Evolutionary conservation across 1,140 invertebrate species (phyloP), one percentile per base, ranked within the genome.

Genomic region (Rhyzopertha dominica): DNA sequence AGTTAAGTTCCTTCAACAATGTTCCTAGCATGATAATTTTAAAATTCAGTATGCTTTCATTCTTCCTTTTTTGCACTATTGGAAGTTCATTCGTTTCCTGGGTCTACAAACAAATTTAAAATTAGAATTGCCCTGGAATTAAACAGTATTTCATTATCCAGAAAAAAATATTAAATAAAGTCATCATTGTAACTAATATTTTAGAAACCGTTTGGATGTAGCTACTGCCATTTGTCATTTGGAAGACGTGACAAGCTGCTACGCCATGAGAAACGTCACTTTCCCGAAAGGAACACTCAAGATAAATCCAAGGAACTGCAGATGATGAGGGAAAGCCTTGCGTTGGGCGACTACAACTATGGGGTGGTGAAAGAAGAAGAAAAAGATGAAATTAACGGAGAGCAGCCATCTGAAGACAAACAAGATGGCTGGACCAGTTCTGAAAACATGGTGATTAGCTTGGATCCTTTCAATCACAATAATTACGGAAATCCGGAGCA

Each of bases 141-240:
- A n/a, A n/a, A n/a, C n/a, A n/a, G n/a, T n/a, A n/a, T n/a, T n/a
- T n/a, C n/a, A n/a, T n/a, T n/a, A n/a, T n/a, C n/a, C n/a, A n/a
- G n/a, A n/a, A n/a, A n/a, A n/a, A n/a, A n/a, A n/a, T n/a, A n/a
- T n/a, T n/a, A n/a, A n/a, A n/a, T n/a, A n/a, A n/a, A n/a, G n/a
- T n/a, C n/a, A n/a, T n/a, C n/a, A n/a, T n/a, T n/a, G n/a, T n/a
- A n/a, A n/a, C n/a, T n/a, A n/a, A n/a, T n/a, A n/a, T n/a, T n/a
- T n/a, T n/a, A n/a, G n/a, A 84, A 83, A 56, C 80, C 81, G 1
- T 84, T 76, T 59, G 71, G 72, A 12, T 87, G 84, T 58, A 68
- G 69, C 26, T 74, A 77, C 38, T 87, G 84, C 57, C 72, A 80
- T 1, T 70, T 80, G 57, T 74, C 79, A 18, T 85, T 84, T 66